phyloP scores from a whole-genome alignment of 2,113 vertebrate species.

The Stictonetta naevosa region DNA sequence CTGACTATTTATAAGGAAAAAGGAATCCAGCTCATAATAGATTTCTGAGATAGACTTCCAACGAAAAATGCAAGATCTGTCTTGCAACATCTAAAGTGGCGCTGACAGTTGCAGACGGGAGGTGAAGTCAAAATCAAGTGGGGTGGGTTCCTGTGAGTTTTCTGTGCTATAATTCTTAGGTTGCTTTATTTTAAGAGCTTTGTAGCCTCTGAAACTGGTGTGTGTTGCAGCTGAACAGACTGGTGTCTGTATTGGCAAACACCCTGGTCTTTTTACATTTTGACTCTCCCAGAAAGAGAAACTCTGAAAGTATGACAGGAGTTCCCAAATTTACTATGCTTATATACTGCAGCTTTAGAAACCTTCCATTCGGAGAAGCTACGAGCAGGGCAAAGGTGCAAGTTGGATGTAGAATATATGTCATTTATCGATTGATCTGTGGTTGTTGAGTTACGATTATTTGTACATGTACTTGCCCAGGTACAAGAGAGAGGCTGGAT shows the following conservation, averaged over 20 bases:
- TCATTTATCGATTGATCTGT: not conserved
- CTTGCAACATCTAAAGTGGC: not conserved
- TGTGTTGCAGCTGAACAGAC: not conserved
- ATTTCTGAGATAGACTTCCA: not conserved
- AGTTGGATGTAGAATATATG: not conserved
- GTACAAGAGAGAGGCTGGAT: not conserved
- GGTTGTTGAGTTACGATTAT: not conserved
- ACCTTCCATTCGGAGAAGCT: not conserved
- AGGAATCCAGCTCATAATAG: not conserved
- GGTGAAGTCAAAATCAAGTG: not conserved
- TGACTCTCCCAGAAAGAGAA: not conserved
- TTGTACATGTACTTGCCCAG: not conserved
- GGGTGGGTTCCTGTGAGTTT: not conserved
- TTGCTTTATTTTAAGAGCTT: not conserved
- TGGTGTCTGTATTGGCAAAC: not conserved
- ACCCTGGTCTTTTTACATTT: fast-evolving
- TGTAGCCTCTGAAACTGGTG: not conserved
- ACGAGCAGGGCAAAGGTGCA: not conserved
- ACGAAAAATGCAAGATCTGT: not conserved
- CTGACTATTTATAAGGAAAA: not conserved
- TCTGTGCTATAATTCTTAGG: not conserved
- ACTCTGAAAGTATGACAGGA: not conserved
- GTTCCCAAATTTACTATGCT: not conserved
- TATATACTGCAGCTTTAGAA: not conserved
- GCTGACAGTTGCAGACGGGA: fast-evolving